Evolutionary conservation across 2,797 vertebrate genomes (phyloP), one percentile per base, ranked within the genome.

Genomic region (Mareca penelope): DNA sequence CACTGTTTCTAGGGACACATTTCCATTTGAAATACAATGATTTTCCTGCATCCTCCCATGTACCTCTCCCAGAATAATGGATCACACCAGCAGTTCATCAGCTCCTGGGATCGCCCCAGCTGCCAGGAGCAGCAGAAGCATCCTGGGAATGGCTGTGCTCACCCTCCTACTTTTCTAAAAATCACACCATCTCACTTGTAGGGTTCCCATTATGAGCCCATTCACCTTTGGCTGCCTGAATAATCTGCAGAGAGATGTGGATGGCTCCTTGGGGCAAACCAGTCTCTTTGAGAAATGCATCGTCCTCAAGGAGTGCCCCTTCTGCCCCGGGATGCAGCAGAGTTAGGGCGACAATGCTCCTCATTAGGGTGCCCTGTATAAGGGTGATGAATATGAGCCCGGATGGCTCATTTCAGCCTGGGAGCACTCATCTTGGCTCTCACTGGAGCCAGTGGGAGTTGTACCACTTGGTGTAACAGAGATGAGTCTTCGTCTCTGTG

Each of bases 221-320:
- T 56, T 71, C 56, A 53, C 26, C 76, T 48, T 12, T 6, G 52
- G 68, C 22, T 88, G 39, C 21, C 53, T 53, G 10, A n/a, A 9
- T 18, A 70, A 71, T 5, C 35, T 48, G 14, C 9, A 16, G 29
- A 56, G 84, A 75, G 23, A 0, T 0, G 11, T 0, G 1, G 29
- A 31, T 46, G 22, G 19, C 29, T 81, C 50, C 59, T 31, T 0
- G 0, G 78, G 79, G 42, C 48, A 64, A 13, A 35, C n/a, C 44
- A 11, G 12, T 40, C 40, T 40, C 44, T 26, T 64, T 3, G 40
- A 64, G 44, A 29, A 1, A 4, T 2, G 7, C 9, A 8, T 18
- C 11, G 0, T 9, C 9, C 69, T 33, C 0, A 0, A 73, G 46
- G 46, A 46, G 42, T 7, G n/a, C 40, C 33, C 52, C 68, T n/a